These are phyloP conservation scores for Cuculus canorus DNA, from an alignment of 2,797 vertebrate species.

Conservation along the genomic window DNA sequence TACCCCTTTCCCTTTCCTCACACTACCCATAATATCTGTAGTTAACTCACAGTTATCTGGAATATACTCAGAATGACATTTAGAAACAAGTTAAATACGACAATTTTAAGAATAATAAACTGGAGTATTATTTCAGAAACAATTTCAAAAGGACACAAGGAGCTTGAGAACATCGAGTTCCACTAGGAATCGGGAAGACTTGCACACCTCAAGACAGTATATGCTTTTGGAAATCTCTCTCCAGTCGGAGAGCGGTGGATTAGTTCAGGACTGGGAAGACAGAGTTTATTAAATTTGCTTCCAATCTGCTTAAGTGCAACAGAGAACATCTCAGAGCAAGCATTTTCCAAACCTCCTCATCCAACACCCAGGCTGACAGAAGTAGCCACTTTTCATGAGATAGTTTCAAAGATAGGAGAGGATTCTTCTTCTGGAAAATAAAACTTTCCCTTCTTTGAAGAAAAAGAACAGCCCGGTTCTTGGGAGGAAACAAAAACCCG, in stretches of 20 bases:
- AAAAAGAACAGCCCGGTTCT: background rate
- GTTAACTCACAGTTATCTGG: background rate
- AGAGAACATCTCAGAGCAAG: background rate
- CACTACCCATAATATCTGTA: background rate
- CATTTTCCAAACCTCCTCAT: background rate
- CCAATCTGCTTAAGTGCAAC: background rate
- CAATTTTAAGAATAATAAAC: background rate
- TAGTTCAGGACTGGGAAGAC: background rate
- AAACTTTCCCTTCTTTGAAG: background rate
- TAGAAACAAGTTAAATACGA: background rate
- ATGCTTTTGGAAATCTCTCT: background rate
- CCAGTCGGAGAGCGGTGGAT: background rate
- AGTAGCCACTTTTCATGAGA: background rate
- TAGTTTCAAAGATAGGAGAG: background rate
- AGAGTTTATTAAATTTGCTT: background rate
- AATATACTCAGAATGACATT: background rate
- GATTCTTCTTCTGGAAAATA: background rate
- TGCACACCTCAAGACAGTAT: accelerated
- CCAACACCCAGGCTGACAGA: background rate
- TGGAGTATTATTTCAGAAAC: background rate
- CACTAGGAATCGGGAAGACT: background rate
- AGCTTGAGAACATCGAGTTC: background rate
- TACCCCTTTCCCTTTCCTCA: background rate
- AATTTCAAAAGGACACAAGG: background rate
- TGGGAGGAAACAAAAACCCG: background rate